Conservation (phyloP, 2,113 vertebrate genomes). For the Stigmatopora nigra region DNA sequence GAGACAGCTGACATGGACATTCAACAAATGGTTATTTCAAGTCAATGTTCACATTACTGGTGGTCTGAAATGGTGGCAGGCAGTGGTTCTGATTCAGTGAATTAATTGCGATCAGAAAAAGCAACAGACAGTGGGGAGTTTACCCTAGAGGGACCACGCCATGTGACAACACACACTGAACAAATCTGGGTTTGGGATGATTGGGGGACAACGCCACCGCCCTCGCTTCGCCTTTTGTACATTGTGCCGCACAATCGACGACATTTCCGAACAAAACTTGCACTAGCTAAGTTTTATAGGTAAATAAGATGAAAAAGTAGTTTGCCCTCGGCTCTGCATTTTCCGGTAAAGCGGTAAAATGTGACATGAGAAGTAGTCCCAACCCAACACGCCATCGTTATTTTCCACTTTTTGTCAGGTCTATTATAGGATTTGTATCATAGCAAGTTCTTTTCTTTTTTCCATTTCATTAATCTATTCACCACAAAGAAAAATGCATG, state of each 20-base stretch:
- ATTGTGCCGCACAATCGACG: constrained; percentile 6
- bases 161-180: constrained; percentile 33
- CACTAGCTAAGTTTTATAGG: constrained; percentile 2
- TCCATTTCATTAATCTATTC: constrained; percentile 56
- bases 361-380: constrained; percentile 21
- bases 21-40: constrained; percentile 69
- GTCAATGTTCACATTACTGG: constrained; percentile 65
- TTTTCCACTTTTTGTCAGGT: constrained; percentile 24
- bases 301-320: constrained; percentile 16
- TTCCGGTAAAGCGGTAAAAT: constrained; percentile 22
- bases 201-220: constrained; percentile 18
- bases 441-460: constrained; percentile 45
- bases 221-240: constrained; percentile 17
- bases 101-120: constrained; percentile 61
- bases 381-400: constrained; percentile 27
- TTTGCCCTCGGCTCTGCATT: constrained; percentile 11
- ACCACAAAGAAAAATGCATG: constrained; percentile 57
- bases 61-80: constrained; percentile 54
- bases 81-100: constrained; percentile 49
- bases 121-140: constrained; percentile 18
- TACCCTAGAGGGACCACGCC: constrained; percentile 26
- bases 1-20: constrained; percentile 59
- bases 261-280: background rate
- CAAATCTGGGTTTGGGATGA: constrained; percentile 13
- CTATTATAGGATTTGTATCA: constrained; percentile 32